phyloP scores from a whole-genome alignment of 2,888 invertebrate species.

The Agriopis marginaria region DNA sequence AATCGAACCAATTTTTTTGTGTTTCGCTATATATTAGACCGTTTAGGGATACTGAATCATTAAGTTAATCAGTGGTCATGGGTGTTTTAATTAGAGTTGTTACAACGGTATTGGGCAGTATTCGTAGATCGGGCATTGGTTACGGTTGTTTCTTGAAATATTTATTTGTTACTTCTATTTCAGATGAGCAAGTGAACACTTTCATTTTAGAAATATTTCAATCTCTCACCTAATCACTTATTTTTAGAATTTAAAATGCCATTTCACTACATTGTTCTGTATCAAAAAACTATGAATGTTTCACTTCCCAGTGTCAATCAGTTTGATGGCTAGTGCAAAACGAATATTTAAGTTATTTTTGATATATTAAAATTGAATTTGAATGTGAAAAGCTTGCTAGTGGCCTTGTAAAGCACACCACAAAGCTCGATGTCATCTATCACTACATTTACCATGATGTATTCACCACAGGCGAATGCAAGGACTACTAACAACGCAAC shows the following conservation, averaged over 20 bases:
- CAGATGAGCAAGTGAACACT: conserved; percentile 4
- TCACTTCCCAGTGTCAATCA: not conserved
- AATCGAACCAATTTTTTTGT: not conserved
- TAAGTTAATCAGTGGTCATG: conserved; percentile 22
- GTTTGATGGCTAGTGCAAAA: not conserved
- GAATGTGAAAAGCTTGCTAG: conserved; percentile 32
- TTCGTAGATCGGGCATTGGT: not conserved
- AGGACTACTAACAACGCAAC: conserved; percentile 81
- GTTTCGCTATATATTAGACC: conserved; percentile 15
- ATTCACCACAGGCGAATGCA: conserved; percentile 67
- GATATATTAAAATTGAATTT: not conserved
- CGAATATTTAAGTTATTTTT: not conserved
- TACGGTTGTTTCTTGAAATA: conserved; percentile 6
- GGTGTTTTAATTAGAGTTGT: conserved; percentile 16
- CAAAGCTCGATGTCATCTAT: conserved; percentile 36
- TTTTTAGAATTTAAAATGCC: too few species aligned
- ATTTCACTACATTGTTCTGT: not conserved
- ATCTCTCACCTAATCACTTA: too few species aligned
- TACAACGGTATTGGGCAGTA: conserved; percentile 13
- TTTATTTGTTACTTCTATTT: not conserved
- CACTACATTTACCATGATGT: conserved; percentile 44
- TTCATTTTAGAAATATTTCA: not conserved
- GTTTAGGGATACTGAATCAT: conserved; percentile 14
- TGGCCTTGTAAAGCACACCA: conserved; percentile 28
- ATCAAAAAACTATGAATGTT: not conserved